phyloP scores from a whole-genome alignment of 1,140 invertebrate species.

The Hylaeus anthracinus region DNA sequence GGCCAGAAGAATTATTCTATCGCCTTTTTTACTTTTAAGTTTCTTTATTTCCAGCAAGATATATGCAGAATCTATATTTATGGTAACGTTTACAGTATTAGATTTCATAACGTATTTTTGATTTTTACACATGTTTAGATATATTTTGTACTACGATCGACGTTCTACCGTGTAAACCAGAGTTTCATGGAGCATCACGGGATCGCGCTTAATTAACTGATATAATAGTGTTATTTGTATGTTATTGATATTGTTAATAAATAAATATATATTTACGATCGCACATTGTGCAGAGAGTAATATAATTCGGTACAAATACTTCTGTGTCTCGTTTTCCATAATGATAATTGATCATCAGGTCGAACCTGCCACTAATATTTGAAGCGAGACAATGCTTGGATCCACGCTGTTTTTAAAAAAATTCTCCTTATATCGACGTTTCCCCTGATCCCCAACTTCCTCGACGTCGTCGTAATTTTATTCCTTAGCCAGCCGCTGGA shows the following conservation, averaged over 20 bases:
- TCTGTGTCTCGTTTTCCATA: neutral
- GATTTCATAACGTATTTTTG: constrained; percentile 51
- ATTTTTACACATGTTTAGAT: constrained; percentile 24
- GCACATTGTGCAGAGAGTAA: neutral
- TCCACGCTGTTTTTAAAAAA: too few species aligned
- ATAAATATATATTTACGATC: constrained; percentile 13
- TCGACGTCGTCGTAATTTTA: constrained; percentile 2
- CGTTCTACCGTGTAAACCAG: neutral
- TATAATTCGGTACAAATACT: neutral
- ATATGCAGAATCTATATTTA: constrained; percentile 44
- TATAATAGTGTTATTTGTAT: constrained; percentile 18
- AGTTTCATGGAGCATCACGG: neutral
- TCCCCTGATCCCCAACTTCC: neutral
- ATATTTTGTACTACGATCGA: constrained; percentile 7
- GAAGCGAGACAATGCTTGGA: too few species aligned
- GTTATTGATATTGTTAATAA: constrained; percentile 41
- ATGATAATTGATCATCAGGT: too few species aligned
- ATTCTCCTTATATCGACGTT: neutral
- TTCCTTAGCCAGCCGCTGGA: neutral
- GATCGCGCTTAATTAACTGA: constrained; percentile 23
- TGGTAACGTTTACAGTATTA: constrained; percentile 60
- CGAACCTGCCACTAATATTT: too few species aligned
- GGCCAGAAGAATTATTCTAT: too few species aligned
- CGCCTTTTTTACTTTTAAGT: constrained; percentile 13
- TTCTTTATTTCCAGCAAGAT: neutral